phyloP scores from a whole-genome alignment of 2,797 vertebrate species.

The Argentina silus region DNA sequence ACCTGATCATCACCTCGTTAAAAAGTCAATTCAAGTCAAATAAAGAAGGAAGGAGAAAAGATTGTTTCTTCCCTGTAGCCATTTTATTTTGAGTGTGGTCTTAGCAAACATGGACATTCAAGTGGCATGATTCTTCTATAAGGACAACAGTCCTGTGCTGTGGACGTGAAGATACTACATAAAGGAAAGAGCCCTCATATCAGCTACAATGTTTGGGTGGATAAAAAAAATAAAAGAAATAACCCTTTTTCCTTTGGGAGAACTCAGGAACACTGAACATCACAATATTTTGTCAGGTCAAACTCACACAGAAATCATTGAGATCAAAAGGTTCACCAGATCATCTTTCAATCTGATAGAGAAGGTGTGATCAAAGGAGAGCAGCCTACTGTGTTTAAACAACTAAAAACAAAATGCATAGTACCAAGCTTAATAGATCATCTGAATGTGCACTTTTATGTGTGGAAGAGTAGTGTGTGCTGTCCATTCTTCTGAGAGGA shows the following conservation, averaged over 20 bases:
- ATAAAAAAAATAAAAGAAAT: too few species aligned
- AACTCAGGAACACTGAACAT: too few species aligned
- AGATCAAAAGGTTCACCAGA: background rate
- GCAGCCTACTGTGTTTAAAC: too few species aligned
- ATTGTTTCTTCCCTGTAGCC: conserved; percentile 55
- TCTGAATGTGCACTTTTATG: background rate
- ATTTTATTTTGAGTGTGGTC: conserved; percentile 49
- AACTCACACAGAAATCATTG: too few species aligned
- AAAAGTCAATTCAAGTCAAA: conserved; percentile 80
- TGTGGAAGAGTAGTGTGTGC: background rate
- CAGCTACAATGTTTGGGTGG: too few species aligned
- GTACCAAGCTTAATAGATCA: background rate
- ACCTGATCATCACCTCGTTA: conserved; percentile 72
- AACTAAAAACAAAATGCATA: background rate
- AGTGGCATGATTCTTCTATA: background rate
- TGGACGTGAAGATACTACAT: background rate
- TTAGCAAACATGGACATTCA: conserved; percentile 41
- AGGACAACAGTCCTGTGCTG: background rate
- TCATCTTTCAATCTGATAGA: background rate
- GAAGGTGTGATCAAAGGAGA: conserved; percentile 1
- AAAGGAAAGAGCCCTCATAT: background rate
- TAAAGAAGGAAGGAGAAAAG: conserved; percentile 43
- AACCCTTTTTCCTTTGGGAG: too few species aligned
- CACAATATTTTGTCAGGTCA: too few species aligned
- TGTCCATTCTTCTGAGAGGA: conserved; percentile 29